Base-by-base conservation (phyloP, 2,888 invertebrate genomes). In the Trachelus iudaicus region DNA sequence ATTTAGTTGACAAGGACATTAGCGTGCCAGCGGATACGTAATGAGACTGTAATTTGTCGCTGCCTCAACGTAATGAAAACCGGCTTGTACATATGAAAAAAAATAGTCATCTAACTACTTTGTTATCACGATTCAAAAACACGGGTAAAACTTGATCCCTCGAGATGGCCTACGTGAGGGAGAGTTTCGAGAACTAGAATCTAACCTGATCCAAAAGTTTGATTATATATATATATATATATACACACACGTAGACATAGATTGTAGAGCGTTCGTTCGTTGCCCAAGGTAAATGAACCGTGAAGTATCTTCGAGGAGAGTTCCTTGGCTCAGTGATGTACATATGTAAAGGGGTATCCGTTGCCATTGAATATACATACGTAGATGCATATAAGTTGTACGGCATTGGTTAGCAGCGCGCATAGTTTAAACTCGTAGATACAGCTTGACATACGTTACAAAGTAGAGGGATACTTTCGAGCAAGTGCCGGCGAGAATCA, bases 201-300 rank as follows among this genome's bases (percentile, higher is more conserved):
- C 40, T 15, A 40, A 40, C 40, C 15, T 15, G 4, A 40, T 15
- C 40, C 15, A 15, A 4, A 40, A 40, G 40, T 40, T 40, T 40
- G 40, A 15, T 40, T 40, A 40, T 15, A 13, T 2, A 40, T 4
- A 15, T 40, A 15, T 40, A 40, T 15, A 40, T 2, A 23, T 3
- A 12, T 15, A 40, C 2, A 23, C 3, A 12, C 12, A 35, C 35
- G 35, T 35, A 35, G 35, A 35, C 23, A 9, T 56, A 56, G 56
- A 56, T 56, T 23, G 11, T 69, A 56, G 35, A 74, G 37, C 40
- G 73, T 81, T 81, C 79, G 75, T 76, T 78, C 80, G 81, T 79
- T 35, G 81, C 76, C 77, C 81, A 83, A 81, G 86, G 84, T 86
- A 86, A 87, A 87, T 82, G 84, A 87, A 87, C 85, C 80, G 83